These are phyloP conservation scores for Anarsia innoxiella DNA, from an alignment of 2,888 invertebrate species.

Conservation along the genomic window DNA sequence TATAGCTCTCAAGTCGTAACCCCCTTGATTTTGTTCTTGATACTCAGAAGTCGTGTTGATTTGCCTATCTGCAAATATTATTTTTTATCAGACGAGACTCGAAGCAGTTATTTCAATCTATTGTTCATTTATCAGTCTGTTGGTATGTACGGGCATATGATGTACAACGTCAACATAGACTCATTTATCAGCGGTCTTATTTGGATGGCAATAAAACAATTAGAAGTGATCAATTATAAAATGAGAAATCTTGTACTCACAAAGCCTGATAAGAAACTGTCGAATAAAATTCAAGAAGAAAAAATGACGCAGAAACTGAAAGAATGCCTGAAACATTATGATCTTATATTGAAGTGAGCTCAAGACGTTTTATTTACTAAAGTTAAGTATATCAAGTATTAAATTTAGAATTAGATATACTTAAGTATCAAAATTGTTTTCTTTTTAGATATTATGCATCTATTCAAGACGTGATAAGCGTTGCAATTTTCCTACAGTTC, in stretches of 20 bases:
- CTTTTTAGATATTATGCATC: constrained; percentile 39
- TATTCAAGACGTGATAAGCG: constrained; percentile 36
- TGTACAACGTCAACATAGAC: constrained; percentile 46
- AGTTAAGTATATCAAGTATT: neutral
- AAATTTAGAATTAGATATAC: neutral
- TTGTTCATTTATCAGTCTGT: constrained; percentile 46
- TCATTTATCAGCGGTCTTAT: constrained; percentile 46
- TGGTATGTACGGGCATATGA: constrained; percentile 54
- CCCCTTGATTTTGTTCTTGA: constrained; percentile 32
- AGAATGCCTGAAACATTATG: constrained; percentile 38
- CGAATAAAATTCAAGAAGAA: constrained; percentile 16
- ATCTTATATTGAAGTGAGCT: constrained; percentile 39
- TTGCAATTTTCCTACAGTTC: constrained; percentile 46
- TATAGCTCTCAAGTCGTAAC: constrained; percentile 32
- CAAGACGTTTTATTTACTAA: neutral
- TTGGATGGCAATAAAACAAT: constrained; percentile 36
- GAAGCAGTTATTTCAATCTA: constrained; percentile 34
- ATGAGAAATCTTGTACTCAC: no score
- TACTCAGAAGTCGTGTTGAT: constrained; percentile 16
- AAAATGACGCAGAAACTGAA: constrained; percentile 24
- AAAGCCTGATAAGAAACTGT: constrained; percentile 4
- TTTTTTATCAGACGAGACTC: constrained; percentile 40
- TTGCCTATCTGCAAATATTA: constrained; percentile 51
- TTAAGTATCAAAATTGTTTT: no score
- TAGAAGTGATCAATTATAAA: constrained; percentile 39